Conservation (phyloP, 2,888 invertebrate species). For the Hypomecis atomaria region DNA sequence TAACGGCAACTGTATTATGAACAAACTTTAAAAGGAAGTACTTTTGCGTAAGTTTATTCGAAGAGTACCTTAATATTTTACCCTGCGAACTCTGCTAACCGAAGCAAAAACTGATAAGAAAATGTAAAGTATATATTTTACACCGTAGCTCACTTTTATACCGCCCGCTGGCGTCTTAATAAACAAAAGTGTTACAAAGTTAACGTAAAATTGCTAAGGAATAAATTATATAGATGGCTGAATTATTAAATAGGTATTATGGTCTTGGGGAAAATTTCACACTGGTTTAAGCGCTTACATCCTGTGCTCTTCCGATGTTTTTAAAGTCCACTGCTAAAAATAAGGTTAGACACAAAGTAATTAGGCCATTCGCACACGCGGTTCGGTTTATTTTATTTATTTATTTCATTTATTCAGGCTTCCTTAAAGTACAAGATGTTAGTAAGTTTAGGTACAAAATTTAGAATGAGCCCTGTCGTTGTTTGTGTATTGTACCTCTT, state of each 20-base stretch:
- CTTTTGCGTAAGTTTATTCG: conserved; percentile 38
- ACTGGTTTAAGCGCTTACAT: too few species aligned
- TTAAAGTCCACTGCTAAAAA: too few species aligned
- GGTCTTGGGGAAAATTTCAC: not conserved
- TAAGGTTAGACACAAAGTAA: too few species aligned
- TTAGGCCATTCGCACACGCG: too few species aligned
- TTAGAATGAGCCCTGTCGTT: too few species aligned
- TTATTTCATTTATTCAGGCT: too few species aligned
- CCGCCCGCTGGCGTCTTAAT: conserved; percentile 35
- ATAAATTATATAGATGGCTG: not conserved
- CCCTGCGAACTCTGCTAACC: conserved; percentile 45
- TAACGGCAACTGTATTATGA: conserved; percentile 32
- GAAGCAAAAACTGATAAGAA: conserved; percentile 52
- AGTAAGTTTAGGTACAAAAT: too few species aligned
- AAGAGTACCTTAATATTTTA: conserved; percentile 40
- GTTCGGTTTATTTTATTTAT: too few species aligned
- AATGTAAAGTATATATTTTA: conserved; percentile 39
- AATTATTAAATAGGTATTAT: not conserved
- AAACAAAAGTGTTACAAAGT: conserved; percentile 29
- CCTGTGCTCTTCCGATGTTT: too few species aligned
- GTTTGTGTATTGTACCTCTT: too few species aligned
- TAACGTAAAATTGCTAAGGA: conserved; percentile 14
- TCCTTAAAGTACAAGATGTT: too few species aligned
- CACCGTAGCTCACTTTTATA: conserved; percentile 36
- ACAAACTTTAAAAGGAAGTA: conserved; percentile 36